Percentiles rank a stretch among this genome's conserved stretches.
Evolutionary conservation across 2,113 vertebrate genomes (phyloP).

Genomic region (Lontra canadensis): DNA sequence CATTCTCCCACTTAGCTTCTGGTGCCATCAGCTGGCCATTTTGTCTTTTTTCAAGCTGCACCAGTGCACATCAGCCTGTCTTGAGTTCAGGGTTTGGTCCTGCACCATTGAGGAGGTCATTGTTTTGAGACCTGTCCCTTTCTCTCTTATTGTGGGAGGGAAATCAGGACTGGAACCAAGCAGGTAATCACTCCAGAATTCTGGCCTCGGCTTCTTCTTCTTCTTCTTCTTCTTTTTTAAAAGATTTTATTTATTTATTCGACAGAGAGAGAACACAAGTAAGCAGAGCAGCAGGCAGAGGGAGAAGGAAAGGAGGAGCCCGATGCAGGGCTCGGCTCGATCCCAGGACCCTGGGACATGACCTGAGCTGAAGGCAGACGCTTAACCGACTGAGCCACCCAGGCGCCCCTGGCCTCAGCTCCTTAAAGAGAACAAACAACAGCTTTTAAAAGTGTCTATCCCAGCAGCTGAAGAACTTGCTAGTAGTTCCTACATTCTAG

Average conservation of each 20-base stretch:
- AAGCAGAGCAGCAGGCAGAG: too few species aligned
- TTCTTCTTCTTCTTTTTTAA: too few species aligned
- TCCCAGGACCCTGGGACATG: too few species aligned
- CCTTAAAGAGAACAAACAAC: background rate
- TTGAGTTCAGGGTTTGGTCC: background rate
- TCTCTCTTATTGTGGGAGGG: background rate
- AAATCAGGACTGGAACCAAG: background rate
- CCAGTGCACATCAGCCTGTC: background rate
- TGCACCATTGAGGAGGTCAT: background rate
- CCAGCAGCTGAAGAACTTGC: background rate
- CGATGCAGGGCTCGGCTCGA: too few species aligned
- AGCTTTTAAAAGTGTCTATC: background rate
- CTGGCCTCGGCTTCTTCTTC: background rate
- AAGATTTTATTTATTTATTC: too few species aligned
- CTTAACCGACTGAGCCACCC: too few species aligned
- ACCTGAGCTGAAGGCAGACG: too few species aligned
- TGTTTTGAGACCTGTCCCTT: background rate
- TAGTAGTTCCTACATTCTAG: background rate
- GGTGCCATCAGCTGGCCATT: slow-evolving; percentile 56
- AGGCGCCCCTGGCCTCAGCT: too few species aligned
- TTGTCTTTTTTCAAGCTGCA: background rate
- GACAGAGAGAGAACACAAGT: too few species aligned
- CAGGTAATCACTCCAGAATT: background rate
- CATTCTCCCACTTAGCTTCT: background rate
- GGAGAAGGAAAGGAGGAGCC: too few species aligned